phyloP scores from a whole-genome alignment of 2,797 vertebrate species.

The Scleropages formosus region DNA sequence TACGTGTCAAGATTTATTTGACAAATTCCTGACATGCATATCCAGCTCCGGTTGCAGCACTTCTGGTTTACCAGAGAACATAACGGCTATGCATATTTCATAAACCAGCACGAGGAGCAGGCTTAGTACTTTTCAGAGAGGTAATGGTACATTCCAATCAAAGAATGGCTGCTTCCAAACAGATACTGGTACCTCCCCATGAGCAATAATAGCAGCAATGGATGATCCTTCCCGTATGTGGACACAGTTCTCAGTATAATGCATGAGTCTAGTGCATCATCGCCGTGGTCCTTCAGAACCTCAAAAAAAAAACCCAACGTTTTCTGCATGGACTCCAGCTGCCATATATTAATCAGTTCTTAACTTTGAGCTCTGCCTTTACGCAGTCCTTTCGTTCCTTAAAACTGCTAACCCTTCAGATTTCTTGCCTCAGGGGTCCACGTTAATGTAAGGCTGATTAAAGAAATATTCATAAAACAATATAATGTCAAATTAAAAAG shows the following conservation, averaged over 20 bases:
- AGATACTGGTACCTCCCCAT: too few relatives aligned
- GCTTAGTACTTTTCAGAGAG: too few relatives aligned
- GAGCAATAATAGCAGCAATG: too few relatives aligned
- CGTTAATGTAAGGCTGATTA: conserved; percentile 54
- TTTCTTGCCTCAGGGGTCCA: conserved; percentile 50
- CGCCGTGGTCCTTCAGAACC: neutral
- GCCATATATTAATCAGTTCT: conserved; percentile 15
- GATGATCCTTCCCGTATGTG: too few relatives aligned
- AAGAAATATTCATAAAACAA: conserved; percentile 56
- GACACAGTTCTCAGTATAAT: neutral
- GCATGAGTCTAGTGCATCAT: neutral
- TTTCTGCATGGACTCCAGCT: neutral
- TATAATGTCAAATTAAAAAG: conserved; percentile 56
- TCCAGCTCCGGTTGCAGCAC: too few relatives aligned
- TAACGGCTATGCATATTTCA: too few relatives aligned
- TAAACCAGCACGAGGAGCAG: too few relatives aligned
- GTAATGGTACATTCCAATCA: too few relatives aligned
- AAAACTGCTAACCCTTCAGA: conserved; percentile 50
- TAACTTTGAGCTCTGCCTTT: conserved; percentile 21
- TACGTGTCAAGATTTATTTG: too few relatives aligned
- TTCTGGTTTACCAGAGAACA: too few relatives aligned
- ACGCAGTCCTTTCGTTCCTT: conserved; percentile 33
- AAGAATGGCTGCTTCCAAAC: too few relatives aligned
- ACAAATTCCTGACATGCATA: too few relatives aligned
- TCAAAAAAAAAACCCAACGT: conserved; percentile 12